Conservation (phyloP, 2,888 invertebrate genomes). For the Strigamia transsilvanica region DNA sequence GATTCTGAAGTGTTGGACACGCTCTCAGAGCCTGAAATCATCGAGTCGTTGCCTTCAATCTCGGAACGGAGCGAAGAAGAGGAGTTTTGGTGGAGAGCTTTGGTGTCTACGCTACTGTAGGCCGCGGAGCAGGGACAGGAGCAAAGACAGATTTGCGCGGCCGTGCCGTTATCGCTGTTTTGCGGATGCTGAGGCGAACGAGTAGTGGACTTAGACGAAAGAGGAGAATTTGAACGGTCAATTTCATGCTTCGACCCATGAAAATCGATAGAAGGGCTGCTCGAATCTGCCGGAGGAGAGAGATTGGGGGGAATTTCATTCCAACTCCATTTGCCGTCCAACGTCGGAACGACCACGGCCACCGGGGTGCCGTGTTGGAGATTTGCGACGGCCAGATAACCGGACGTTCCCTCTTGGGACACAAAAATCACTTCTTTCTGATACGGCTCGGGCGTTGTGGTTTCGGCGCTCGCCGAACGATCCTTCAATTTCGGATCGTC, state of each 20-base stretch:
- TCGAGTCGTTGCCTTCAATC: conserved; percentile 87
- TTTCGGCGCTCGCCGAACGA: background rate
- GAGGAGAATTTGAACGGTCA: conserved; percentile 46
- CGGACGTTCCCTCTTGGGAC: background rate
- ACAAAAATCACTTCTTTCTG: conserved; percentile 50
- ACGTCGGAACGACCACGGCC: conserved; percentile 52
- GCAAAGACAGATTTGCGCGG: conserved; percentile 52
- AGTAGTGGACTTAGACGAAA: conserved; percentile 28
- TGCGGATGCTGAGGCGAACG: background rate
- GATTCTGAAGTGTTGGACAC: background rate
- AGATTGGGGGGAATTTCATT: conserved; percentile 50
- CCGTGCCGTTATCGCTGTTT: conserved; percentile 26
- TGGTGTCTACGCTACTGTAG: background rate
- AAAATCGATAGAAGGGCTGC: conserved; percentile 27
- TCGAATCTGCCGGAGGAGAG: conserved; percentile 32
- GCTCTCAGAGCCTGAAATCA: conserved; percentile 74
- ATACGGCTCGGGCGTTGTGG: background rate
- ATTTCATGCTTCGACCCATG: conserved; percentile 40
- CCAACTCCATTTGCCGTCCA: conserved; percentile 50
- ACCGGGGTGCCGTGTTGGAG: conserved; percentile 50
- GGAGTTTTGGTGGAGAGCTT: background rate
- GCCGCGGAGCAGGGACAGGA: conserved; percentile 54
- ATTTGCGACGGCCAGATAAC: conserved; percentile 49
- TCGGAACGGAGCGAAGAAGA: conserved; percentile 71
- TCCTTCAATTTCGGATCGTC: background rate